Percentiles rank a stretch among this genome's conserved stretches.
phyloP scores from a whole-genome alignment of 2,888 invertebrate genomes.

The Steinernema hermaphroditum region DNA sequence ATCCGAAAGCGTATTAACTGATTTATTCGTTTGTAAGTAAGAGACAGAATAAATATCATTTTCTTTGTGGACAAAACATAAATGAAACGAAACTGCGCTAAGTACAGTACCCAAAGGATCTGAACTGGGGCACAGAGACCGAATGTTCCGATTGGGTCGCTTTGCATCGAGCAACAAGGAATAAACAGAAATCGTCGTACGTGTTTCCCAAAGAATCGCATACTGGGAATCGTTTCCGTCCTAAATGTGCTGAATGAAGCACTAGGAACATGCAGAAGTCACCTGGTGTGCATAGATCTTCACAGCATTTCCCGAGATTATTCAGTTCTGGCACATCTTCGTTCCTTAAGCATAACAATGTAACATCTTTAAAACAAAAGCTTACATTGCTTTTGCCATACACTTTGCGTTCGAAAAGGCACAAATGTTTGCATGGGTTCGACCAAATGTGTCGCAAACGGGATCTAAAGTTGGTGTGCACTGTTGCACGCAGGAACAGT shows the following conservation, averaged over 20 bases:
- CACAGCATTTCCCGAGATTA: not conserved
- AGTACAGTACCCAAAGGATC: not conserved
- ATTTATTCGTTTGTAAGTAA: not conserved
- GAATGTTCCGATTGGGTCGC: not conserved
- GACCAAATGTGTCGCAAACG: constrained; percentile 9
- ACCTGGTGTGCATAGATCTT: not conserved
- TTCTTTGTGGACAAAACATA: not conserved
- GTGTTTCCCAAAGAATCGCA: constrained; percentile 13
- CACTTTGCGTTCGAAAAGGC: constrained; percentile 5
- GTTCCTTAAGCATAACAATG: not conserved
- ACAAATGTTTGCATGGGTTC: not conserved
- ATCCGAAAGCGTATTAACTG: constrained; percentile 4
- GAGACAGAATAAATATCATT: not conserved
- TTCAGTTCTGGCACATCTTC: not conserved
- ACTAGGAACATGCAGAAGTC: no score
- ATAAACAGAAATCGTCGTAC: not conserved
- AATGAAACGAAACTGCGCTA: not conserved
- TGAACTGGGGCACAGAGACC: not conserved
- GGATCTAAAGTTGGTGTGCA: not conserved
- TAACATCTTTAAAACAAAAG: no score
- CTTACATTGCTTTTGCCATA: constrained; percentile 9
- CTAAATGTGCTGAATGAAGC: not conserved
- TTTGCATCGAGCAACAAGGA: not conserved
- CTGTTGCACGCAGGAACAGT: constrained; percentile 24
- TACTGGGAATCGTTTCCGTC: not conserved